Evolutionary conservation across 1,140 invertebrate species (phyloP).

Genomic region (Oncopeltus fasciatus): DNA sequence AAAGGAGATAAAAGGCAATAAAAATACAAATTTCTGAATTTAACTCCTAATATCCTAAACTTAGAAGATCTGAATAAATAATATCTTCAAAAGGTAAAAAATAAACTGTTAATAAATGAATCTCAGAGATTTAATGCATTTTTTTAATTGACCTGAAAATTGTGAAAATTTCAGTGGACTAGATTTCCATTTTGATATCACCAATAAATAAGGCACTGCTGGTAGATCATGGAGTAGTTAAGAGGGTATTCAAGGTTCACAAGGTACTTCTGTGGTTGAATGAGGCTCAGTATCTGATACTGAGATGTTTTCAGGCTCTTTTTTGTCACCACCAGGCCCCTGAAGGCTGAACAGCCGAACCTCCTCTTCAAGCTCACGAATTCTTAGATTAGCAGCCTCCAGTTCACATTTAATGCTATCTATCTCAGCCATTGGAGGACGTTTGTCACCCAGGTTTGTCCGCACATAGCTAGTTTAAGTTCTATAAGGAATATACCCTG

Average conservation of each 20-base stretch:
- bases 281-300: too few relatives aligned
- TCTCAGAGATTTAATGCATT: not conserved
- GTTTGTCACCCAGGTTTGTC: slow-evolving; percentile 32
- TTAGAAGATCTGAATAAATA: too few relatives aligned
- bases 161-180: not conserved
- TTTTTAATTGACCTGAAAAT: not conserved
- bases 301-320: too few relatives aligned
- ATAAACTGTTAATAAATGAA: too few relatives aligned
- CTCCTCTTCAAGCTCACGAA: slow-evolving; percentile 42
- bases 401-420: slow-evolving; percentile 36
- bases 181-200: slow-evolving; percentile 4
- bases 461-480: slow-evolving; percentile 32
- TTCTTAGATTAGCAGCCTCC: slow-evolving; percentile 37
- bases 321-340: too few relatives aligned
- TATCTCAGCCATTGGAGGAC: slow-evolving; percentile 28
- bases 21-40: too few relatives aligned
- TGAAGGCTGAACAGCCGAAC: slow-evolving; percentile 36
- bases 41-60: too few relatives aligned
- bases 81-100: too few relatives aligned
- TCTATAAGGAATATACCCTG: too few relatives aligned
- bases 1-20: too few relatives aligned
- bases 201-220: not conserved
- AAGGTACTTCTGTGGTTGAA: too few relatives aligned
- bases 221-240: not conserved
- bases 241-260: too few relatives aligned